Base-by-base conservation (phyloP, 92 coral and sea anemone genomes). In the Muricea muricata region DNA sequence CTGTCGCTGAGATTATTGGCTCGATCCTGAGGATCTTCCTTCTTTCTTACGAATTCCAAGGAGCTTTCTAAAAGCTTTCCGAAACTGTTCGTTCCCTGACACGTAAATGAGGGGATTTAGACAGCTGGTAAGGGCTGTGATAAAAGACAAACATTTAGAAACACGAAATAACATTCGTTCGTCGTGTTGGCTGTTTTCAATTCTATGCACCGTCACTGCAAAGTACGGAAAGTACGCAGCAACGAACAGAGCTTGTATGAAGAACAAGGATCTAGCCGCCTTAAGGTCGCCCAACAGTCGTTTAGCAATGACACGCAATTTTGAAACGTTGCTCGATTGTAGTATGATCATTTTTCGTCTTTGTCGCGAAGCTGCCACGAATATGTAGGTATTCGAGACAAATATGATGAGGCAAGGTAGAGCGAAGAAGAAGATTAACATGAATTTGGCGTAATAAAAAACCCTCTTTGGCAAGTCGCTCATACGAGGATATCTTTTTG, bases 31-130 rank as follows among this genome's bases (percentile, higher is more conserved):
- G 6, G 7, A 47, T 13, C 9, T n/a, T 30, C 11, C 12, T 68
- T 15, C 46, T 37, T 40, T 73, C 20, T 73, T 46, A 42, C 34
- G 34, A 26, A 75, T 47, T 48, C 45, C 18, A 28, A 75, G 80
- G 3, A 75, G n/a, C 31, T 75, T 75, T 75, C 61, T 48, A n/a
- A 75, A 75, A 4, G 80, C 80, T 13, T 14, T 52, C 12, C 39
- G 25, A 21, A 75, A 75, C 21, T 75, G 65, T 75, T 75, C 65
- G 9, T 75, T 50, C 1, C 80, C 41, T 0, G 37, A 75, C 7
- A 50, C 80, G 24, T 75, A 75, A 26, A 75, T 75, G 14, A 46
- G 11, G 4, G 80, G 80, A 52, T 75, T 75, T 12, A 75, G 21
- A 47, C 63, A 47, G 21, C 65, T 47, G 5, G 80, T 47, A 13